Base-by-base conservation (phyloP, 2,797 vertebrate species). In the Phalloptychus januarius region DNA sequence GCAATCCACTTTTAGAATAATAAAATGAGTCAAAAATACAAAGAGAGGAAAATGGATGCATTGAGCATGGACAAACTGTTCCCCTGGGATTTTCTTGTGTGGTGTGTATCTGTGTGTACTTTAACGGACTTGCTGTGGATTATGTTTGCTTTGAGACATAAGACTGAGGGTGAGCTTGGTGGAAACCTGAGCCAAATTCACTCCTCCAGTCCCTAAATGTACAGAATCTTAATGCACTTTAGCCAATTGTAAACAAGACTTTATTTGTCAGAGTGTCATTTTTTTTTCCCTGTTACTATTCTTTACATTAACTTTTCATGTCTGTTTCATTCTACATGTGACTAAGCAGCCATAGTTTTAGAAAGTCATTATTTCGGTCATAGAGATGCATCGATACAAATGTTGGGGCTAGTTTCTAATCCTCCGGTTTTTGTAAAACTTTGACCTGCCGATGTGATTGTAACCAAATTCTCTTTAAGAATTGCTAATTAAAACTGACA, bases 201-300 rank as follows among this genome's bases (percentile, higher is more conserved):
- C 77, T 76, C 88, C 78, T 54, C 45, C 46, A 28, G 20, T 61
- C 73, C 36, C 71, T 46, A 75, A 80, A 25, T 91, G 91, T 92
- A 91, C 89, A 94, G 82, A 93, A 80, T 86, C 87, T 44, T 91
- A 92, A 94, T 91, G 95, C 95, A 96, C 95, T 96, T 96, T 96
- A 96, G 92, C 85, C 89, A 88, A 81, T 87, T 81, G 72, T 81
- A 90, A 87, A 93, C 86, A 88, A 90, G 83, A 88, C 79, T 52
- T 79, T 69, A 83, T 80, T 20, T 79, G 40, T 44, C 13, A 76
- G 45, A 50, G 79, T 65, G 56, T n/a, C 0, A 33, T 74, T 18
- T 76, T 33, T 61, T 48, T 63, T 31, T 2, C 0, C 5, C 12
- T 23, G 31, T 76, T 72, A 44, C 33, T 56, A 71, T 76, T 75